Conservation (phyloP, 2,113 vertebrate species). For the Vicugna pacos region DNA sequence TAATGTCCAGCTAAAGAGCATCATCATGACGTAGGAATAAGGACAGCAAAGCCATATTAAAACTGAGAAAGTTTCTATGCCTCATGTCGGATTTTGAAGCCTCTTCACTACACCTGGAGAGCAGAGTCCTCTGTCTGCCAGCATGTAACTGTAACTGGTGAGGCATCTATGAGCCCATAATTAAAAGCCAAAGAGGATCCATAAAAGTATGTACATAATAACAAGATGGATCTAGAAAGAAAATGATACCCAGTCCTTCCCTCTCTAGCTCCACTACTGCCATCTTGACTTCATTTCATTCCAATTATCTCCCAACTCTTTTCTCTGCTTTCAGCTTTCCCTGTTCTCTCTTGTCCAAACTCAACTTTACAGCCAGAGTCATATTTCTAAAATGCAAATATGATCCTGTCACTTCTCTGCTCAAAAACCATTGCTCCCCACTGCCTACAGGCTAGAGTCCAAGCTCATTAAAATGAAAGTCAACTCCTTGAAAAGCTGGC, state of each 20-base stretch:
- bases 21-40: background rate
- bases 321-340: constrained; percentile 48
- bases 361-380: constrained; percentile 67
- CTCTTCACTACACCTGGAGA: background rate
- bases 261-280: background rate
- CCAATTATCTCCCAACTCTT: background rate
- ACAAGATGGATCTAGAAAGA: background rate
- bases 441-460: constrained; percentile 79
- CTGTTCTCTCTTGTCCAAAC: constrained; percentile 24
- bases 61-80: background rate
- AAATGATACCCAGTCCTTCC: background rate
- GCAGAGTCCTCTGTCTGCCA: background rate
- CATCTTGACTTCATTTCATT: background rate
- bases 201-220: background rate
- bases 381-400: constrained; percentile 79
- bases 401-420: constrained; percentile 76
- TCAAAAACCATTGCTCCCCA: constrained; percentile 73
- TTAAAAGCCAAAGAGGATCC: constrained; percentile 29
- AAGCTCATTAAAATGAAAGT: constrained; percentile 82
- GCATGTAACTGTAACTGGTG: background rate
- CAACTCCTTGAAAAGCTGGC: constrained; percentile 75
- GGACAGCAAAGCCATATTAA: background rate
- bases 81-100: background rate
- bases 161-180: constrained; percentile 14
- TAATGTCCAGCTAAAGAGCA: background rate